phyloP scores from a whole-genome alignment of 92 coral and sea anemone genomes.

The Epizoanthus rinbou region DNA sequence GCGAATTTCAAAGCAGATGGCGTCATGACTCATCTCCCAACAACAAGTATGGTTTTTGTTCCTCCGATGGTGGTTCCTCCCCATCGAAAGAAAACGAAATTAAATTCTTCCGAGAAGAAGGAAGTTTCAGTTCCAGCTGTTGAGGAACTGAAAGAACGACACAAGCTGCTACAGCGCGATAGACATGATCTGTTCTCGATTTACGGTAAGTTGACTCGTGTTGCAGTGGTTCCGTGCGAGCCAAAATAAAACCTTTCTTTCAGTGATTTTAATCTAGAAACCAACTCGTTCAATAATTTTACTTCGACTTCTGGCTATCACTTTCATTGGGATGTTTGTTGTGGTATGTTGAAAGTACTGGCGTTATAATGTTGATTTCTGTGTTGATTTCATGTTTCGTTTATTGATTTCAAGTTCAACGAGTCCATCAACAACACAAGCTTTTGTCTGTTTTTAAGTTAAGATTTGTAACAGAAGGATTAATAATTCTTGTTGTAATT shows the following conservation, averaged over 20 bases:
- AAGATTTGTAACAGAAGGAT: background rate
- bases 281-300: background rate
- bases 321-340: conserved; percentile 1
- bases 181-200: conserved; percentile 75
- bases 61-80: conserved; percentile 67
- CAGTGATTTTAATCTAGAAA: background rate
- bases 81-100: conserved; percentile 74
- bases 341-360: conserved; percentile 10
- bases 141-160: conserved; percentile 72
- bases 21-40: conserved; percentile 58
- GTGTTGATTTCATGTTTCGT: conserved; percentile 29
- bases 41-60: conserved; percentile 78
- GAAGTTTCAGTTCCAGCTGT: conserved; percentile 63
- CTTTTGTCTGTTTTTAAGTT: conserved; percentile 5
- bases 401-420: background rate
- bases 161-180: conserved; percentile 62
- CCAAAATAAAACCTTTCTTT: background rate
- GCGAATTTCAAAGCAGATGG: conserved; percentile 77
- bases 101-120: conserved; percentile 48
- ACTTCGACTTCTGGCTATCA: background rate
- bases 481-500: background rate
- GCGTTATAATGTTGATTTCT: conserved; percentile 21
- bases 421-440: background rate
- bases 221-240: conserved; percentile 10
- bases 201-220: conserved; percentile 77